Conservation (phyloP, 37 sponge, comb jelly and placozoan species). For the Ephydatia muelleri region DNA sequence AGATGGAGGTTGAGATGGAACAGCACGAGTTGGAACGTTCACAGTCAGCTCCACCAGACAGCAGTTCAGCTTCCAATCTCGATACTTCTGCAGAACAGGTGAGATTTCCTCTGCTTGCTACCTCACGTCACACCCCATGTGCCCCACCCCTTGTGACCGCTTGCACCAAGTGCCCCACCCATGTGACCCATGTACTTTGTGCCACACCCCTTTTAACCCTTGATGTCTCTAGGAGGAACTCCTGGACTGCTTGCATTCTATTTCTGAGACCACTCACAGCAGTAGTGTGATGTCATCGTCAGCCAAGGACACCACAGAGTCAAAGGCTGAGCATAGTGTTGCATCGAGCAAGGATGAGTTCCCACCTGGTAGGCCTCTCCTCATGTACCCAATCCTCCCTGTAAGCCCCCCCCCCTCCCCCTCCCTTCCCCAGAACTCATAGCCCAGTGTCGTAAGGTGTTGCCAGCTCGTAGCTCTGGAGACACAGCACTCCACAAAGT, state of each 20-base stretch:
- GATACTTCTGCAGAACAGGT: constrained; percentile 6
- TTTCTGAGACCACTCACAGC: not conserved
- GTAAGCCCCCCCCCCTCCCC: not conserved
- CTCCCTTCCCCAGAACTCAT: constrained; percentile 27
- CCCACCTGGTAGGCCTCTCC: constrained; percentile 31
- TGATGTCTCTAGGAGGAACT: not conserved
- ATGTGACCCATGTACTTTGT: too few species aligned
- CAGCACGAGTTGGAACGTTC: constrained; percentile 33
- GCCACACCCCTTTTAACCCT: too few species aligned
- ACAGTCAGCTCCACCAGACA: constrained; percentile 35
- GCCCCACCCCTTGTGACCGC: not conserved
- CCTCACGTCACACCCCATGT: too few species aligned
- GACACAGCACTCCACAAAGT: constrained; percentile 80
- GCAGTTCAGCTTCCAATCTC: not conserved
- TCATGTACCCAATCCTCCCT: not conserved
- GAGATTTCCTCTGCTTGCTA: too few species aligned
- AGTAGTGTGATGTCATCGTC: constrained; percentile 11
- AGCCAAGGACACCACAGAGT: not conserved
- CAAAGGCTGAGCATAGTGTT: not conserved
- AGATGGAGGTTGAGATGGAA: constrained; percentile 46
- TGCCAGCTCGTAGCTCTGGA: constrained; percentile 45
- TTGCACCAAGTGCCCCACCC: not conserved
- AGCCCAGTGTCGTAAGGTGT: constrained; percentile 41
- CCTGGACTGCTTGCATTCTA: not conserved
- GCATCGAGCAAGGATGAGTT: constrained; percentile 27